phyloP scores from a whole-genome alignment of 2,113 vertebrate genomes.

The Donacobius atricapilla region DNA sequence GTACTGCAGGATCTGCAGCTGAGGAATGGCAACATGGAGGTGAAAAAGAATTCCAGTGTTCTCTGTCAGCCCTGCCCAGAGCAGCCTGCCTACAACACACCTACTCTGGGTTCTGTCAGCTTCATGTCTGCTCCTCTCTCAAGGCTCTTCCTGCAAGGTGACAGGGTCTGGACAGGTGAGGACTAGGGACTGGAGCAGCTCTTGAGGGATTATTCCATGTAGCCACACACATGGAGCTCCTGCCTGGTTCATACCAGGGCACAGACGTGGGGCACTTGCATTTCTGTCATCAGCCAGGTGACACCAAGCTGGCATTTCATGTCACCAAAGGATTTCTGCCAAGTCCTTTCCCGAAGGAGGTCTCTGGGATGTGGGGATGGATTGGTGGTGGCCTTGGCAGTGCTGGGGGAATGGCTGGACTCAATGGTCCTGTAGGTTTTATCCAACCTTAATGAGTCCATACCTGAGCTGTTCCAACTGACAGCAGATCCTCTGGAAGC shows the following conservation, averaged over 20 bases:
- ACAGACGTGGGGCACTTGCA: neutral
- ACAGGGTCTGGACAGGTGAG: neutral
- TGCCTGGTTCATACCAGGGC: neutral
- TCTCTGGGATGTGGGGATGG: neutral
- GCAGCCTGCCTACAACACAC: neutral
- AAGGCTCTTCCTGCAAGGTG: neutral
- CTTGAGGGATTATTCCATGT: fast-evolving
- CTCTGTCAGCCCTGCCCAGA: neutral
- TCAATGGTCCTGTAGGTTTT: neutral
- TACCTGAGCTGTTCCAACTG: neutral
- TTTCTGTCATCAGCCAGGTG: neutral
- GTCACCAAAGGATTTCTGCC: neutral
- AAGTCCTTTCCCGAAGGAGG: neutral
- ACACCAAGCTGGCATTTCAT: neutral
- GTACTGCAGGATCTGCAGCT: neutral
- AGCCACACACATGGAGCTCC: neutral
- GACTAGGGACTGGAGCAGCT: neutral
- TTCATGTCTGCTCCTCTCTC: neutral
- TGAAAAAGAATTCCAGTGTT: neutral
- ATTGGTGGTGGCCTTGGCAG: neutral
- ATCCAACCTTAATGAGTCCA: neutral
- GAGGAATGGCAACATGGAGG: neutral
- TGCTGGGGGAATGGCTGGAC: neutral
- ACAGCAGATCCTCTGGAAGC: neutral
- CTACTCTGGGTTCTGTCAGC: neutral